phyloP scores from a whole-genome alignment of 2,113 vertebrate genomes.

The human (Homo sapiens) region DNA sequence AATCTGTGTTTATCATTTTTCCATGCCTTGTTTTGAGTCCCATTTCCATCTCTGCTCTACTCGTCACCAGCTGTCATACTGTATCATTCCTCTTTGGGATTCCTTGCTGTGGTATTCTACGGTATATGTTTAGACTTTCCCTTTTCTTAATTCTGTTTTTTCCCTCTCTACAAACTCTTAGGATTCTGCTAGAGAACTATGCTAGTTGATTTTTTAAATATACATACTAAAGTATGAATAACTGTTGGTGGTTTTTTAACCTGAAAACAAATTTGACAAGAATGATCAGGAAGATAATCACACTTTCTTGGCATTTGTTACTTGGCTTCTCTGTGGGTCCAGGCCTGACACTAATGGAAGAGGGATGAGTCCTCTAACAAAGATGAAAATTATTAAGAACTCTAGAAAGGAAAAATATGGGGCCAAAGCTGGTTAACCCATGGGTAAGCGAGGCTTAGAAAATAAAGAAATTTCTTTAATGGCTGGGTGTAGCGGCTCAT shows the following conservation, averaged over 20 bases:
- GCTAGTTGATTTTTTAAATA: background rate
- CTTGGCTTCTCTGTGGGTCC: background rate
- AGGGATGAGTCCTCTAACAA: background rate
- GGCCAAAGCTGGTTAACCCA: background rate
- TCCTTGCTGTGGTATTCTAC: background rate
- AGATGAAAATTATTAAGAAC: background rate
- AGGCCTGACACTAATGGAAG: background rate
- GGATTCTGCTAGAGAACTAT: background rate
- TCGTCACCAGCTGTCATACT: background rate
- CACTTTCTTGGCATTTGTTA: background rate
- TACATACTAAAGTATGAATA: background rate
- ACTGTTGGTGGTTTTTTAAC: background rate
- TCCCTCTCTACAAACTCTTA: background rate
- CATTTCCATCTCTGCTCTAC: background rate
- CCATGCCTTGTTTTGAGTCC: constrained; percentile 11
- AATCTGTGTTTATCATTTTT: constrained; percentile 65
- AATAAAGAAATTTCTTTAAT: background rate
- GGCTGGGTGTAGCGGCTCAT: too few species aligned
- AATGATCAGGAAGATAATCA: background rate
- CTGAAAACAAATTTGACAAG: background rate
- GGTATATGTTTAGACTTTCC: background rate
- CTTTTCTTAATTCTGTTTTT: background rate
- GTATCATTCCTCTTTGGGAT: background rate
- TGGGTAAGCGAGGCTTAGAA: background rate
- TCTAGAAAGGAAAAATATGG: background rate